Conservation (phyloP, 2,113 vertebrate species). For the Megaleporinus macrocephalus region DNA sequence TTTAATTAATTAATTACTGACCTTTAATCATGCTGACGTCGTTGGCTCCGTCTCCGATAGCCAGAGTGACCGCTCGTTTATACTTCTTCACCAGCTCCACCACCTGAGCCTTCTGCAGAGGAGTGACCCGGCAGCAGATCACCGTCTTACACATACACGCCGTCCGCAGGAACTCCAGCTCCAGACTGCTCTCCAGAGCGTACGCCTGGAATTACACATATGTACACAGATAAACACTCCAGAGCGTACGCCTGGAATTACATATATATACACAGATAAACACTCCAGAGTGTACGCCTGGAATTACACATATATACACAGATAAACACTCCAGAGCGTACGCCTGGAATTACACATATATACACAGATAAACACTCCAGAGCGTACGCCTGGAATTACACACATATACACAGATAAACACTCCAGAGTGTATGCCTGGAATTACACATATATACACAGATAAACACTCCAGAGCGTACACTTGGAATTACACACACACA, state of each 20-base stretch:
- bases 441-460: not conserved
- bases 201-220: conserved; percentile 79
- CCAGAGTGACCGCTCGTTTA: conserved; percentile 90
- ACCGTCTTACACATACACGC: conserved; percentile 92
- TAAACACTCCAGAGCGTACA: too few species aligned
- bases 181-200: conserved; percentile 83
- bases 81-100: conserved; percentile 94
- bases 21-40: conserved; percentile 99
- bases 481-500: not conserved
- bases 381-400: not conserved
- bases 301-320: not conserved
- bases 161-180: conserved; percentile 85
- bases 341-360: conserved; percentile 26
- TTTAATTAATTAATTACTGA: conserved; percentile 46
- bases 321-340: not conserved
- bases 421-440: too few species aligned
- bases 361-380: not conserved
- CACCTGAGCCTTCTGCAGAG: conserved; percentile 96
- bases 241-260: conserved; percentile 29
- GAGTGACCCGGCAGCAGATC: conserved; percentile 94
- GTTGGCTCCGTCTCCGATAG: conserved; percentile 93
- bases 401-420: not conserved
- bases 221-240: not conserved
- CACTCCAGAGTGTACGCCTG: conserved; percentile 17
- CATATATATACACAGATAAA: not conserved